Evolutionary conservation across 2,888 invertebrate species (phyloP).

Genomic region (Pandemis corylana): DNA sequence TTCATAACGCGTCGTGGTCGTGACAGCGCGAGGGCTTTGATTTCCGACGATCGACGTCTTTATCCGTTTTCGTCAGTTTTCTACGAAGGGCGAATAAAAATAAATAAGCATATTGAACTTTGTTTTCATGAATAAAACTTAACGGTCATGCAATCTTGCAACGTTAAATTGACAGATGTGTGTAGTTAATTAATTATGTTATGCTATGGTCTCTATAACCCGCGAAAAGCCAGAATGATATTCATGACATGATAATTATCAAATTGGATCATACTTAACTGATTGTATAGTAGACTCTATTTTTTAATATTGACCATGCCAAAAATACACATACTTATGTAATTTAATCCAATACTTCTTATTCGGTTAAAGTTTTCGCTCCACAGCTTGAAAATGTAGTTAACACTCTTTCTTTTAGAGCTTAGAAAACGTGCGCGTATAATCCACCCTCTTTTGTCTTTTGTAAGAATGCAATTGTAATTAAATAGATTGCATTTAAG

Average conservation of each 20-base stretch:
- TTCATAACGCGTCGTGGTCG: slow-evolving; percentile 40
- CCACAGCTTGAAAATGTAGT: not conserved
- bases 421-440: slow-evolving; percentile 2
- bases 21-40: slow-evolving; percentile 38
- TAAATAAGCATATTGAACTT: too few relatives aligned
- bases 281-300: too few relatives aligned
- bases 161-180: too few relatives aligned
- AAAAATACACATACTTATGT: not conserved
- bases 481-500: slow-evolving; percentile 59
- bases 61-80: slow-evolving; percentile 16
- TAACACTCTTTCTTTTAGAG: not conserved
- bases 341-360: not conserved
- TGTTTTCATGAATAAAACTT: too few relatives aligned
- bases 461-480: slow-evolving; percentile 48
- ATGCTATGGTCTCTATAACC: not conserved
- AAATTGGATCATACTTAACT: too few relatives aligned
- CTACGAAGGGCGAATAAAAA: not conserved
- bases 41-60: slow-evolving; percentile 38
- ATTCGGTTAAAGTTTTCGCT: not conserved
- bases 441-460: slow-evolving; percentile 26
- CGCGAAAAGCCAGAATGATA: not conserved
- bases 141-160: too few relatives aligned
- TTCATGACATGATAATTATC: too few relatives aligned
- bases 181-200: too few relatives aligned
- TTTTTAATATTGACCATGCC: too few relatives aligned